Conservation (phyloP, 1,140 invertebrate species). For the Sycophila sp. region DNA sequence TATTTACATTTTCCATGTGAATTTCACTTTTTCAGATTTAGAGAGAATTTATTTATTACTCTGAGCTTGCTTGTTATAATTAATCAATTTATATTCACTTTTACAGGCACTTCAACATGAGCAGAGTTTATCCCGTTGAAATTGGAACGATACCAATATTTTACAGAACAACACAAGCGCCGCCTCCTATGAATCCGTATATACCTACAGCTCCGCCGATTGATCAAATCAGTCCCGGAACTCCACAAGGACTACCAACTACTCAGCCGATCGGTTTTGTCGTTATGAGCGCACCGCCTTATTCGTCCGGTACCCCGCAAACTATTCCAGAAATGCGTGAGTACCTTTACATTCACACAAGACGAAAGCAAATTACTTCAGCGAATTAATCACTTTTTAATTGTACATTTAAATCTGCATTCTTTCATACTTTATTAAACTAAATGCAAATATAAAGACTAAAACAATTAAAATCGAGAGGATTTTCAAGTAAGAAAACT, state of each 20-base stretch:
- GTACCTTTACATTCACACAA: too few relatives aligned
- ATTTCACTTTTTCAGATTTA: too few relatives aligned
- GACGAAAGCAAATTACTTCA: too few relatives aligned
- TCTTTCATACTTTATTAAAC: too few relatives aligned
- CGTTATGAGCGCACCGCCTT: conserved; percentile 10
- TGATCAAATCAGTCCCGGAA: background rate
- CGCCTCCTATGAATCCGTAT: background rate
- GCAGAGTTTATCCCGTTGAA: conserved; percentile 41
- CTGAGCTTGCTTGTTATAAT: background rate
- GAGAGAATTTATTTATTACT: too few relatives aligned
- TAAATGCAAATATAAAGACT: too few relatives aligned
- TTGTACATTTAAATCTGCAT: too few relatives aligned
- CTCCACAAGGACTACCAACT: background rate
- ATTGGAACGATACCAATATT: conserved; percentile 48
- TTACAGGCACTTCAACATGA: conserved; percentile 41
- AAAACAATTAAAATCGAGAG: too few relatives aligned
- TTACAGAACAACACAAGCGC: background rate
- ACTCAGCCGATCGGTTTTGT: conserved; percentile 36
- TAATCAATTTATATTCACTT: too few relatives aligned
- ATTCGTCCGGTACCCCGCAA: background rate
- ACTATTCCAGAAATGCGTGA: conserved; percentile 23
- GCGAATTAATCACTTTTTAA: too few relatives aligned
- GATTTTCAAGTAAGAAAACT: too few relatives aligned
- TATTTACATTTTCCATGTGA: too few relatives aligned
- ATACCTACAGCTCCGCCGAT: conserved; percentile 19